Evolutionary conservation across 2,888 invertebrate genomes (phyloP).

Genomic region (Epinotia bilunana): DNA sequence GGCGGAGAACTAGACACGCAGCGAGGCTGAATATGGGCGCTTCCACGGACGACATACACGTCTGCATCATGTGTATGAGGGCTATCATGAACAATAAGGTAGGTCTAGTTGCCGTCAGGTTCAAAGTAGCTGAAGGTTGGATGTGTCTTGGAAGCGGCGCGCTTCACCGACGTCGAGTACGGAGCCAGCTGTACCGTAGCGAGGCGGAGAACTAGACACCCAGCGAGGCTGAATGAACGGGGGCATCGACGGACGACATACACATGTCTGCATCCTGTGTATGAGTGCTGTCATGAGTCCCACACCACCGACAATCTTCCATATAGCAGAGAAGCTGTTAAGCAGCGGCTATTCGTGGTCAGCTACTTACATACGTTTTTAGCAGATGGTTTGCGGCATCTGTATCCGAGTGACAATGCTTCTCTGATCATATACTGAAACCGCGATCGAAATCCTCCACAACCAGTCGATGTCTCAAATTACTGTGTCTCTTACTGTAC

Average conservation of each 20-base stretch:
- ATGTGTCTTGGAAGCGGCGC: conserved; percentile 72
- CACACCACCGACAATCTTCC: too few relatives aligned
- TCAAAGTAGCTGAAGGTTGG: conserved; percentile 42
- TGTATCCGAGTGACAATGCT: not conserved
- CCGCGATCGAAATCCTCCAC: not conserved
- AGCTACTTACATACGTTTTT: too few relatives aligned
- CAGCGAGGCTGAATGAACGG: conserved; percentile 96
- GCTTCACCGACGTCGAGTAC: conserved; percentile 66
- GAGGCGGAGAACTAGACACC: conserved; percentile 90
- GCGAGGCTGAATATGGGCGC: conserved; percentile 97
- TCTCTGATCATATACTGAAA: not conserved
- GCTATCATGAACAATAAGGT: conserved; percentile 99
- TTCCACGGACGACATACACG: conserved; percentile 99
- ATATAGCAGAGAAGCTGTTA: too few relatives aligned
- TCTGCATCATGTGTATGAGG: conserved; percentile 99
- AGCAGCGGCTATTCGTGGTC: too few relatives aligned
- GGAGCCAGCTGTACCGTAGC: conserved; percentile 72
- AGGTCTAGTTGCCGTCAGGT: too few relatives aligned
- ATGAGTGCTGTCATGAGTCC: conserved; percentile 98
- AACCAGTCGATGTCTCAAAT: too few relatives aligned
- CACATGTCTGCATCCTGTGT: conserved; percentile 99
- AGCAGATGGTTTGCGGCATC: too few relatives aligned
- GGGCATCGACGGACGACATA: conserved; percentile 97
- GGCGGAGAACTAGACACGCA: conserved; percentile 92
- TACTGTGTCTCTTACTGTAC: too few relatives aligned